Evolutionary conservation across 2,888 invertebrate species (phyloP), one percentile per base, ranked within the genome.

Genomic region (Mythimna albipuncta): DNA sequence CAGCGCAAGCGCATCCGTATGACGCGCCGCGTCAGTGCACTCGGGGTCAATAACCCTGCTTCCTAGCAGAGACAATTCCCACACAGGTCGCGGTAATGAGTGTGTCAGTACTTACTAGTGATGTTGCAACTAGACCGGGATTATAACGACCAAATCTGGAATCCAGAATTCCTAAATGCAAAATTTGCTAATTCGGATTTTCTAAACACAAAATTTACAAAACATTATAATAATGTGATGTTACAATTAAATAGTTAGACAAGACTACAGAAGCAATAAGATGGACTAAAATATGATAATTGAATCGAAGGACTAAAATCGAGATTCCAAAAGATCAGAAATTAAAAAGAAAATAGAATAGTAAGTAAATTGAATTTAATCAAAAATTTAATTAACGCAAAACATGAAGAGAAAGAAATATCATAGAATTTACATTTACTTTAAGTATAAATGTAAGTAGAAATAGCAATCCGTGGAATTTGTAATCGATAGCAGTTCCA

Each of bases 1-100:
- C 93, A 92, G 92, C 91, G 91, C 90, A 79, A 85, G 89, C 90
- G 92, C 93, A 93, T 92, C 92, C 91, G 92, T 89, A 87, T 90
- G 91, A 90, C 88, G 89, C 85, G 86, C 32, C 88, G 89, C 91
- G 91, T 90, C 91, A 90, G 89, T 91, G 93, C 92, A 91, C 91
- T 89, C 87, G 79, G 89, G 89, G 94, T 93, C 93, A 89, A 83
- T 87, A 93, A 50, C 75, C 83, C 52, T 78, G 87, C 91, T 91
- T 92, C 91, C 91, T 91, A 91, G 87, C 87, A 89, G 77, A 85
- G 87, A 89, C 90, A 87, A 87, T 91, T 91, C 91, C 89, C 91
- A 89, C 90, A 91, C 85, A 79, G 88, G 85, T 87, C 87, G 88
- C 81, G 81, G 84, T 88, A 89, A 88, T 89, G 87, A 89, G 81